Percentiles rank a stretch among this genome's conserved stretches.
Evolutionary conservation across 2,113 vertebrate genomes (phyloP).

Genomic region (Rattus rattus): DNA sequence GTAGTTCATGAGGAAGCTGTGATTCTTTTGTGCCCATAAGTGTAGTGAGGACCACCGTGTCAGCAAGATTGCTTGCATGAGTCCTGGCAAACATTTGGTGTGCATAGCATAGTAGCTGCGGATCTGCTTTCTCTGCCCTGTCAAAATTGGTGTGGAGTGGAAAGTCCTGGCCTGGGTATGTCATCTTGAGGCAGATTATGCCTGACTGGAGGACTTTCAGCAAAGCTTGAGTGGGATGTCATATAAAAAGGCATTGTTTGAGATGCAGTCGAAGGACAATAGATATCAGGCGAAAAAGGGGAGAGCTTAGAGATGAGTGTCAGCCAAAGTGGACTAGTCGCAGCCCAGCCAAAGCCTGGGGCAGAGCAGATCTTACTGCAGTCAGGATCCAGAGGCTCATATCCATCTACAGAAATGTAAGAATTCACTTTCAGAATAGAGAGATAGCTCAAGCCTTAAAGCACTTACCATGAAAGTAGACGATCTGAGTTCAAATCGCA

Average conservation of each 20-base stretch:
- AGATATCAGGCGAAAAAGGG: background rate
- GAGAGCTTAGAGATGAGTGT: background rate
- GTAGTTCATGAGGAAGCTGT: slow-evolving; percentile 9
- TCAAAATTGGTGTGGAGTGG: background rate
- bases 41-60: background rate
- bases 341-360: no score
- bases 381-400: background rate
- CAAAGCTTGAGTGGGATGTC: background rate
- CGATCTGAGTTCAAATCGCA: no score
- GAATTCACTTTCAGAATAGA: background rate
- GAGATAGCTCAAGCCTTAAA: background rate
- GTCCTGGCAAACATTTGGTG: background rate
- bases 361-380: background rate
- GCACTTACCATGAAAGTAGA: background rate
- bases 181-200: slow-evolving; percentile 3
- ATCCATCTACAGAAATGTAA: background rate
- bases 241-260: background rate
- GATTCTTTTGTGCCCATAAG: background rate
- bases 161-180: background rate
- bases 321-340: background rate
- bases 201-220: background rate
- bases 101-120: background rate
- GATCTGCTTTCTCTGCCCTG: background rate
- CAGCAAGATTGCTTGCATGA: background rate
- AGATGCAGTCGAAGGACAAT: background rate